phyloP scores from a whole-genome alignment of 2,888 invertebrate genomes.

The Hydraecia micacea region DNA sequence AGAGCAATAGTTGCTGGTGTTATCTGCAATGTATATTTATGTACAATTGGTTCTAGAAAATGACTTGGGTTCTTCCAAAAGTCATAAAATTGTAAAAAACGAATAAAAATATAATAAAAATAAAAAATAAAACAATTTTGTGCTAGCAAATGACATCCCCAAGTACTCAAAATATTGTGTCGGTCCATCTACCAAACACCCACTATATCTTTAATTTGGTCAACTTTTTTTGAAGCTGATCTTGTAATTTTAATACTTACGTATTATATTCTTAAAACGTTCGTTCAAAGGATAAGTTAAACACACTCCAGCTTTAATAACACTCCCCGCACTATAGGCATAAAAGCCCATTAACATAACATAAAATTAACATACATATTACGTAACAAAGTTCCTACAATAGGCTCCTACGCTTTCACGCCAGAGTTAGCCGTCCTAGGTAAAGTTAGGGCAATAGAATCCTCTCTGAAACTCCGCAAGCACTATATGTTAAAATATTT shows the following conservation, averaged over 20 bases:
- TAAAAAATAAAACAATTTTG: not conserved
- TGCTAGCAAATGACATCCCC: not conserved
- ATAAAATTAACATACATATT: conserved; percentile 66
- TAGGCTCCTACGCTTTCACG: conserved; percentile 35
- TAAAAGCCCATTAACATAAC: conserved; percentile 38
- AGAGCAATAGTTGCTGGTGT: no score
- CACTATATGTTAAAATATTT: conserved; percentile 61
- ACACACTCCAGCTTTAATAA: conserved; percentile 18
- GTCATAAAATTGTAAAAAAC: not conserved
- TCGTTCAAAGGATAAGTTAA: conserved; percentile 10
- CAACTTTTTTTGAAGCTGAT: not conserved
- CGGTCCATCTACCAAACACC: not conserved
- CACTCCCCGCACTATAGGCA: conserved; percentile 2
- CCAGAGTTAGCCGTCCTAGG: conserved; percentile 23
- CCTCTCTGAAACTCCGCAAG: conserved; percentile 32
- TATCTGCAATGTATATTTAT: no score
- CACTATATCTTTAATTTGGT: not conserved
- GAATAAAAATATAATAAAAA: no score
- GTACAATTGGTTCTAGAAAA: not conserved
- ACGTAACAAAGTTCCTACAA: conserved; percentile 56
- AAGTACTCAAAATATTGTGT: not conserved
- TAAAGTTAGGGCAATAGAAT: conserved; percentile 55
- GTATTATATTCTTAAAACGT: conserved; percentile 1
- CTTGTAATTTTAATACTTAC: no score
- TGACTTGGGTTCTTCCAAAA: not conserved